Base-by-base conservation (phyloP, 2,113 vertebrate species). In the Phalacrocorax carbo region DNA sequence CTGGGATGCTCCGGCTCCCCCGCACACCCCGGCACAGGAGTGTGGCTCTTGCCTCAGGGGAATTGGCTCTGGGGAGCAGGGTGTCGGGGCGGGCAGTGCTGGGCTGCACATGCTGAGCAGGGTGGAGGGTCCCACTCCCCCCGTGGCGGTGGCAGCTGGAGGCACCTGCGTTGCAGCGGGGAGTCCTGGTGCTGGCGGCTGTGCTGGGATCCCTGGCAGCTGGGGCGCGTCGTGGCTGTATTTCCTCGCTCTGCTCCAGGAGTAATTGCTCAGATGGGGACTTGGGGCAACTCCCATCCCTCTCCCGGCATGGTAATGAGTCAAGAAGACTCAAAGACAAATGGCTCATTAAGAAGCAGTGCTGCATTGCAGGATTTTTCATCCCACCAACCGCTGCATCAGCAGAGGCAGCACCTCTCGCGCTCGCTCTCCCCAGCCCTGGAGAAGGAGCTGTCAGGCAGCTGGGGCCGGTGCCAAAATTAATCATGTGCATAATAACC, bases 341-440 rank as follows among this genome's bases (percentile, higher is more conserved):
- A 97, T 97, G 97, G 97, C 94, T 98, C 97, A 97, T 98, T 98
- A 98, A 97, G 97, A 97, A 97, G 97, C 97, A 97, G 97, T 98
- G 97, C 98, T 97, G 97, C 97, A 98, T 97, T 98, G 97, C 97
- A 98, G 97, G 96, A 97, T 98, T 96, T 98, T 96, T 97, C 94
- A 90, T 91, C 93, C 93, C 94, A 94, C 97, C 96, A 96, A 96
- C 96, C 92, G 96, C 97, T 97, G 96, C 96, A 96, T 97, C 97
- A 97, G 97, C 97, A 97, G 92, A 96, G 94, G 94, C 95, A 96
- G 94, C 94, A 90, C 95, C 96, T 96, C 96, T 96, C 51, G 3
- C 55, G 30, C 90, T 97, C 68, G 55, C 90, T 92, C 91, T 97
- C 86, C 87, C 93, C 96, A 93, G 68, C 90, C 83, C 89, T 65